Evolutionary conservation across 2,797 vertebrate genomes (phyloP).

Genomic region (Mus caroli): DNA sequence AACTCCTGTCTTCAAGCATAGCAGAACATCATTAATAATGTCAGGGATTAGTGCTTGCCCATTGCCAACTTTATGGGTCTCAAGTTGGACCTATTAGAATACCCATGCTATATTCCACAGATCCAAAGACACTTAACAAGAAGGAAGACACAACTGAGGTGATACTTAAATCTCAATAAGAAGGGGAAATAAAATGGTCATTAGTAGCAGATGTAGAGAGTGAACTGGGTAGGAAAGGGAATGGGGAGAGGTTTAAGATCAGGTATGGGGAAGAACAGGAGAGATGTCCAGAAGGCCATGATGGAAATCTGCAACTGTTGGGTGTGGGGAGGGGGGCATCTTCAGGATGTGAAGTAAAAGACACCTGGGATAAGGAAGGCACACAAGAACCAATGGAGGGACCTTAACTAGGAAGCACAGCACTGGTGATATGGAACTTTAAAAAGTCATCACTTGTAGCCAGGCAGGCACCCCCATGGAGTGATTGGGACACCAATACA

Average conservation of each 20-base stretch:
- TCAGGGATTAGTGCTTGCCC: neutral
- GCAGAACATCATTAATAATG: neutral
- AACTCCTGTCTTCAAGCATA: neutral
- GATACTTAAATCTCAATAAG: neutral
- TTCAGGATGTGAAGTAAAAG: neutral
- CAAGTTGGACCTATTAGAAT: neutral
- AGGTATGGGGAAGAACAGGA: neutral
- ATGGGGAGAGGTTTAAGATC: neutral
- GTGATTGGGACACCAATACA: neutral
- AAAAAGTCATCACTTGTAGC: neutral
- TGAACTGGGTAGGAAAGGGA: neutral
- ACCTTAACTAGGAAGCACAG: neutral
- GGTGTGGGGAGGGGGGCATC: neutral
- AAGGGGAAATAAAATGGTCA: neutral
- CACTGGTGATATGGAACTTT: neutral
- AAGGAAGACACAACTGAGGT: neutral
- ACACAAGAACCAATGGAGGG: neutral
- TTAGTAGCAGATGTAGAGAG: neutral
- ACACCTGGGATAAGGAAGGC: neutral
- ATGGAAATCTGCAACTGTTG: neutral
- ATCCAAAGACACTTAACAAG: neutral
- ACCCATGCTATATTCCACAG: neutral
- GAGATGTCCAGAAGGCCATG: neutral
- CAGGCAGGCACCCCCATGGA: neutral
- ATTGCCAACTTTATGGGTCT: neutral